A percentile compares a stretch with the other conserved stretches of the same genome.
Conservation (phyloP, 2,888 invertebrate species). For the Imbricaverruca yamaguchii region DNA sequence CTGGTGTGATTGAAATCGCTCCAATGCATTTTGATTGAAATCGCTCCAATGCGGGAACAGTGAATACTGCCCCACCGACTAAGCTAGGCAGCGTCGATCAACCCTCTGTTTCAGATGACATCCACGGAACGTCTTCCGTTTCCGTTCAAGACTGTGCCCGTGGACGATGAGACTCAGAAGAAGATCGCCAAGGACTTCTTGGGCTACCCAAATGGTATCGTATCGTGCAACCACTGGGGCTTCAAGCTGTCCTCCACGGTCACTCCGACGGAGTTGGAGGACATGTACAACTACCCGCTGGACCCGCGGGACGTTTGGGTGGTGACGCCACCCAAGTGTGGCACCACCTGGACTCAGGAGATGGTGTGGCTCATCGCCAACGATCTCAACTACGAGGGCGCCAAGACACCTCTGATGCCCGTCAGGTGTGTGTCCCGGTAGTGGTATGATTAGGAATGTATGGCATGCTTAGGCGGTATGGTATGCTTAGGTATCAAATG, state of each 20-base stretch:
- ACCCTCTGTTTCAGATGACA: not conserved
- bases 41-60: too few species aligned
- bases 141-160: constrained; percentile 1
- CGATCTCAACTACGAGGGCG: constrained; percentile 52
- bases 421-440: not conserved
- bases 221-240: constrained; percentile 23
- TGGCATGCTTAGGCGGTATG: too few species aligned
- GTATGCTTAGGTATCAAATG: too few species aligned
- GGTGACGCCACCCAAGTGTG: constrained; percentile 37
- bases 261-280: constrained; percentile 26
- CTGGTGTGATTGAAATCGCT: too few species aligned
- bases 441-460: not conserved
- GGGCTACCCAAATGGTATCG: constrained; percentile 21
- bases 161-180: constrained; percentile 23
- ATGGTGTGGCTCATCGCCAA: constrained; percentile 62
- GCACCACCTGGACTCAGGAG: constrained; percentile 71
- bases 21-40: too few species aligned
- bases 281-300: constrained; percentile 29
- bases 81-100: too few species aligned
- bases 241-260: constrained; percentile 24
- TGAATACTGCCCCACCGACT: too few species aligned
- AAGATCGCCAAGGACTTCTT: constrained; percentile 24
- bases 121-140: constrained; percentile 12
- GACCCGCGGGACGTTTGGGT: constrained; percentile 28
- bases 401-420: constrained; percentile 46